Conservation (phyloP, 2,888 invertebrate genomes). For the Cephonodes hylas region DNA sequence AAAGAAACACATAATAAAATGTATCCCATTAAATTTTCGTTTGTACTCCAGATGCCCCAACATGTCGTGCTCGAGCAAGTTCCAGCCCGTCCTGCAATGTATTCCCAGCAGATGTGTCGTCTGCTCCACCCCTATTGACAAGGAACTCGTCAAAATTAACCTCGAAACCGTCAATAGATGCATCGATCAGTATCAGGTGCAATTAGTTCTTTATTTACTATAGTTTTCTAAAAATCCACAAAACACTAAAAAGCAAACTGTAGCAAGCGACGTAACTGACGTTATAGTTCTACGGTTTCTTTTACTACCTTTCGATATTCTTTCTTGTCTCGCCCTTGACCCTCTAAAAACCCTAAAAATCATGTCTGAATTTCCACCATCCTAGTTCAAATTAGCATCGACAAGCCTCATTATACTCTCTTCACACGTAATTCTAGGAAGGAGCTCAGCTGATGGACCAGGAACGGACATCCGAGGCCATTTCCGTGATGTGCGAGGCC, state of each 20-base stretch:
- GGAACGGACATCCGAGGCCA: slow-evolving; percentile 78
- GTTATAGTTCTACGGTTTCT: too few relatives aligned
- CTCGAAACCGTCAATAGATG: slow-evolving; percentile 52
- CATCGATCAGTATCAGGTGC: slow-evolving; percentile 52
- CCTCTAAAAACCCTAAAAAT: too few relatives aligned
- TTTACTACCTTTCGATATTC: too few relatives aligned
- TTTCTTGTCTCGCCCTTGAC: too few relatives aligned
- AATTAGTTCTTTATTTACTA: not conserved
- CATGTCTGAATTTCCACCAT: not conserved
- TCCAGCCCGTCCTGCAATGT: slow-evolving; percentile 41
- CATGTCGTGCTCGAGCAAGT: slow-evolving; percentile 51
- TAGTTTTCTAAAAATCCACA: too few relatives aligned
- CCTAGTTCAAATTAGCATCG: not conserved
- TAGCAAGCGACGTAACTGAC: too few relatives aligned
- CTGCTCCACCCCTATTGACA: slow-evolving; percentile 50
- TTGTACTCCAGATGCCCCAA: slow-evolving; percentile 54
- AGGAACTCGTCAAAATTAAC: slow-evolving; percentile 48
- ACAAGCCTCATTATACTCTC: too few relatives aligned
- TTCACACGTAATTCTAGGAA: slow-evolving; percentile 38
- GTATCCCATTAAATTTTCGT: not conserved
- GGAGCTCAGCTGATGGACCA: slow-evolving; percentile 75
- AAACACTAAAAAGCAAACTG: not conserved
- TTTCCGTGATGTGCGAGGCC: slow-evolving; percentile 75
- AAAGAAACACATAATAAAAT: not conserved
- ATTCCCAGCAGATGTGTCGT: slow-evolving; percentile 50